Percentiles rank a stretch among this genome's conserved stretches.
Conservation (phyloP, 2,113 vertebrate species). For the Camelus dromedarius region DNA sequence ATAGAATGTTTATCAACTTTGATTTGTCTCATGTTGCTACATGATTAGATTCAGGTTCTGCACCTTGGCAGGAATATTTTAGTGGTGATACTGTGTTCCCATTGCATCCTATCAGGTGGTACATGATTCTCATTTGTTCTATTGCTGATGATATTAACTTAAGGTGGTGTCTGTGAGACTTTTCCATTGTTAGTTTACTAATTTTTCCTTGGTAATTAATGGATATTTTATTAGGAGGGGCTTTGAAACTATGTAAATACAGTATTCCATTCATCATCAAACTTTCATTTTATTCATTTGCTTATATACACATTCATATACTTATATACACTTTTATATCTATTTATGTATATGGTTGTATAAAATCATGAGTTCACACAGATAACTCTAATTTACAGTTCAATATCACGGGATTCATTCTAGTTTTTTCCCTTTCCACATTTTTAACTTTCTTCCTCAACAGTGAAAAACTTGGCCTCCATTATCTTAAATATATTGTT, state of each 20-base stretch:
- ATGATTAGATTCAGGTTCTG: constrained; percentile 19
- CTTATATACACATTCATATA: no score
- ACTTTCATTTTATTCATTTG: constrained; percentile 15
- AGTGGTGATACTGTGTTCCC: neutral
- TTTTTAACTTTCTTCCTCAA: neutral
- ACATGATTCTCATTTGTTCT: constrained; percentile 1
- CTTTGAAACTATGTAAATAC: neutral
- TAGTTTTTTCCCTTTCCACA: neutral
- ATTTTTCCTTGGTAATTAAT: constrained; percentile 27
- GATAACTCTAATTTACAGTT: neutral
- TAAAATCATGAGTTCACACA: constrained; percentile 9
- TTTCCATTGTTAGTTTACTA: neutral
- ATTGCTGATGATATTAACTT: neutral
- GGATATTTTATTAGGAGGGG: neutral
- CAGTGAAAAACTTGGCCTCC: neutral
- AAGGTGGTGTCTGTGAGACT: neutral
- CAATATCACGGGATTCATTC: neutral
- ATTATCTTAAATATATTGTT: neutral
- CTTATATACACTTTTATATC: neutral
- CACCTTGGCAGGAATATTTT: neutral
- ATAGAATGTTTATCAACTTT: neutral
- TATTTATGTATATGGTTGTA: neutral
- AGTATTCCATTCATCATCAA: constrained; percentile 4
- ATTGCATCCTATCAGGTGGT: neutral
- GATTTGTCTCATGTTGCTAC: neutral